Evolutionary conservation across 2,113 vertebrate species (phyloP), one percentile per base, ranked within the genome.

Genomic region (Zootoca vivipara): DNA sequence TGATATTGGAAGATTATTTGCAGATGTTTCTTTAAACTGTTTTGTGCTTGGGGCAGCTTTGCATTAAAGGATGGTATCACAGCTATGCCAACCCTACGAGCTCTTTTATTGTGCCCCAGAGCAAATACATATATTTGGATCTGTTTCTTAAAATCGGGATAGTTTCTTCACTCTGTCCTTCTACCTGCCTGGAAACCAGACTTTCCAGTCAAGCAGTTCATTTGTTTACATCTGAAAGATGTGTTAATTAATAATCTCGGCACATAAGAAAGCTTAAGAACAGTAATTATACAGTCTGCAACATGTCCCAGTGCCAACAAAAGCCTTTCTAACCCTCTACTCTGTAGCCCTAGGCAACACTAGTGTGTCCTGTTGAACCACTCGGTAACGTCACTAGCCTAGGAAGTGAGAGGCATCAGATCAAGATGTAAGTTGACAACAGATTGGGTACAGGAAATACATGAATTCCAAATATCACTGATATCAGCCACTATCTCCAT

Each of bases 171-270:
- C 30, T 87, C 0, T 0, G 0, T 35, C 30, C n/a, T 86, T 1
- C 85, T 86, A 82, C 4, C 20, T 88, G 58, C 42, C 33, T 40
- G 2, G 86, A 91, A 90, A 89, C 4, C 35, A 70, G 77, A 46
- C 40, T 91, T 93, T 77, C 82, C 8, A 56, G 69, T 82, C 35
- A 20, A 87, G 62, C 64, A 33, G 9, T 78, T 89, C 82, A 9
- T 88, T 90, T 92, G 26, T 89, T 86, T 90, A 78, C 30, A 78
- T 86, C 82, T 89, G 65, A 89, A 4, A 38, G 83, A 88, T 83
- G 24, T 80, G 42, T 1, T 0, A 89, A 38, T 7, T 92, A 52
- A 33, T 90, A 28, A 7, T 89, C 70, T 89, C 72, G 5, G 83
- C 83, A 86, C 78, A 86, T 69, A 42, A 82, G 70, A 77, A 82